Evolutionary conservation across 2,113 vertebrate species (phyloP).

Genomic region (Oreochromis tanganicae): DNA sequence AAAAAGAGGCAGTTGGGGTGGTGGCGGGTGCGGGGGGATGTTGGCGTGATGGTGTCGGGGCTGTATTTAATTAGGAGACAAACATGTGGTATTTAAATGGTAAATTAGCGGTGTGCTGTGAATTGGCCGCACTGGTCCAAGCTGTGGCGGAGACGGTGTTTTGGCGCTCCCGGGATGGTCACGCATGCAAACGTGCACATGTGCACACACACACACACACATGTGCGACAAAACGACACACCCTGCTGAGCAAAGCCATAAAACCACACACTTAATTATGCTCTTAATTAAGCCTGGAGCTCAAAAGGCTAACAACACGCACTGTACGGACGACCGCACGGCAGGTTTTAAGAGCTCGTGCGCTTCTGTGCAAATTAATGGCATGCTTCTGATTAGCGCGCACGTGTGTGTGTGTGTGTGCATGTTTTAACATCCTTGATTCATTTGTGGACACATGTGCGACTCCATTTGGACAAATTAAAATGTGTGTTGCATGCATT

Average conservation of each 20-base stretch:
- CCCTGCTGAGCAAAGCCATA: conserved; percentile 40
- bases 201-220: not conserved
- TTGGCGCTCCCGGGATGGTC: not conserved
- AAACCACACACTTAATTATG: conserved; percentile 48
- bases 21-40: not conserved
- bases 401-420: not conserved
- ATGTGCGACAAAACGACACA: not conserved
- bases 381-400: not conserved
- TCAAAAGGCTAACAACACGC: conserved; percentile 25
- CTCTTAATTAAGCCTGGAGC: conserved; percentile 56
- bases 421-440: not conserved
- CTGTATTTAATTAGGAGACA: conserved; percentile 58
- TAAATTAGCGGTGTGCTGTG: conserved; percentile 39
- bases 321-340: not conserved
- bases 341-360: not conserved
- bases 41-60: not conserved
- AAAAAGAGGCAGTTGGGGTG: not conserved
- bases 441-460: not conserved
- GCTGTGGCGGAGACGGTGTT: conserved; percentile 18
- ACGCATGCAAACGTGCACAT: not conserved
- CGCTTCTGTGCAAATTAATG: conserved; percentile 8
- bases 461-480: conserved; percentile 14
- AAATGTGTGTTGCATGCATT: not conserved
- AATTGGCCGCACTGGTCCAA: conserved; percentile 45
- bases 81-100: conserved; percentile 62